phyloP scores from a whole-genome alignment of 2,888 invertebrate species.

The Orthosia incerta region DNA sequence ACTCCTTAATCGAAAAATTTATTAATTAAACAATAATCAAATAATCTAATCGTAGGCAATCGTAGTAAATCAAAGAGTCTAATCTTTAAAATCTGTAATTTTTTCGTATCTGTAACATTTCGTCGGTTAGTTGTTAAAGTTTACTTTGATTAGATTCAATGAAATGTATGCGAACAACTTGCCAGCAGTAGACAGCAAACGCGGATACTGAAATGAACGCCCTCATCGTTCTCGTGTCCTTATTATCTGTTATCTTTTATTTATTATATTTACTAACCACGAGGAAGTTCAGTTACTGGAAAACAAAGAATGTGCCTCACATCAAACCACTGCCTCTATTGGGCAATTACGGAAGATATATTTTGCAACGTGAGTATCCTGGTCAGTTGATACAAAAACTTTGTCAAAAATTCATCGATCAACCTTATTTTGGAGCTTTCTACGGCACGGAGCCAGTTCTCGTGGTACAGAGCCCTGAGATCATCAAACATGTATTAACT shows the following conservation, averaged over 20 bases:
- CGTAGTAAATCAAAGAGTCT: not conserved
- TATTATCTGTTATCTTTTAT: slow-evolving; percentile 18
- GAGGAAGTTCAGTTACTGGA: slow-evolving; percentile 72
- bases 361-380: slow-evolving; percentile 66
- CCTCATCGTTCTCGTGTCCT: slow-evolving; percentile 16
- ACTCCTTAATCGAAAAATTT: not conserved
- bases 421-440: slow-evolving; percentile 76
- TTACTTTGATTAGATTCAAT: not conserved
- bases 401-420: slow-evolving; percentile 69
- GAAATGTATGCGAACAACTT: not conserved
- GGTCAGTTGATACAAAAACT: slow-evolving; percentile 65
- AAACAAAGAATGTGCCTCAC: slow-evolving; percentile 70
- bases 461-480: slow-evolving; percentile 73
- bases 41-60: not conserved
- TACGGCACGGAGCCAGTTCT: slow-evolving; percentile 77
- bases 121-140: not conserved
- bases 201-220: slow-evolving; percentile 26
- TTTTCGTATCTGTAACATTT: no score
- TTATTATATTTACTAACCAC: slow-evolving; percentile 54
- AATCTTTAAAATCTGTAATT: not conserved
- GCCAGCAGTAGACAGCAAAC: not conserved
- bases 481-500: slow-evolving; percentile 72
- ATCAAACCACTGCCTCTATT: slow-evolving; percentile 69
- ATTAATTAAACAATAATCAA: not conserved
- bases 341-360: slow-evolving; percentile 74